Conservation (phyloP, 2,113 vertebrate species). For the Blennius ocellaris region DNA sequence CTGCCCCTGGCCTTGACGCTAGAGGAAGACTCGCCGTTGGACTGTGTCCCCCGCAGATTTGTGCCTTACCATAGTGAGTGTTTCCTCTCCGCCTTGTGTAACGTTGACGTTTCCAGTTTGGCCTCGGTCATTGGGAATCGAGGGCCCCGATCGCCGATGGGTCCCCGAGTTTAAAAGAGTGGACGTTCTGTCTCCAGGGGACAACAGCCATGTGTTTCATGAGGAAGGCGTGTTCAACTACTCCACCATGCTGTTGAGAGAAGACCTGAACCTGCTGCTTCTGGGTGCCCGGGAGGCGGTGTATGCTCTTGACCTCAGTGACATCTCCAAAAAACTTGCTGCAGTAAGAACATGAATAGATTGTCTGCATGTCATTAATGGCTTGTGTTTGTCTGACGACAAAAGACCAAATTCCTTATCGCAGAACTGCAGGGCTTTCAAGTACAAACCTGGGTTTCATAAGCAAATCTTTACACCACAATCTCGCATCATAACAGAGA, state of each 20-base stretch:
- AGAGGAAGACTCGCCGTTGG: slow-evolving; percentile 29
- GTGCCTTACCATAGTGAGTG: slow-evolving; percentile 77
- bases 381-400: no score
- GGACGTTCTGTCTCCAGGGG: slow-evolving; percentile 58
- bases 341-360: slow-evolving; percentile 67
- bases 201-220: slow-evolving; percentile 65
- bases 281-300: slow-evolving; percentile 83
- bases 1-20: slow-evolving; percentile 50
- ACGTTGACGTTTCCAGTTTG: neutral
- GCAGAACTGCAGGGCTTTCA: no score
- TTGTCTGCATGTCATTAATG: no score
- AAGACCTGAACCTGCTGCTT: slow-evolving; percentile 78
- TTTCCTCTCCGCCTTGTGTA: slow-evolving; percentile 24
- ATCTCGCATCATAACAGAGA: no score
- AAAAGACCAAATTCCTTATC: no score
- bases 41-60: slow-evolving; percentile 68
- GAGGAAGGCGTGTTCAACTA: slow-evolving; percentile 80
- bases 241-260: slow-evolving; percentile 82
- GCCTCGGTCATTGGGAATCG: neutral
- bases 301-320: slow-evolving; percentile 81
- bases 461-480: no score
- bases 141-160: neutral
- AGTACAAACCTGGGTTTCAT: no score
- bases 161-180: slow-evolving; percentile 3
- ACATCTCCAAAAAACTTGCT: slow-evolving; percentile 77